Evolutionary conservation across 1,140 invertebrate genomes (phyloP).

Genomic region (Papilio polytes): DNA sequence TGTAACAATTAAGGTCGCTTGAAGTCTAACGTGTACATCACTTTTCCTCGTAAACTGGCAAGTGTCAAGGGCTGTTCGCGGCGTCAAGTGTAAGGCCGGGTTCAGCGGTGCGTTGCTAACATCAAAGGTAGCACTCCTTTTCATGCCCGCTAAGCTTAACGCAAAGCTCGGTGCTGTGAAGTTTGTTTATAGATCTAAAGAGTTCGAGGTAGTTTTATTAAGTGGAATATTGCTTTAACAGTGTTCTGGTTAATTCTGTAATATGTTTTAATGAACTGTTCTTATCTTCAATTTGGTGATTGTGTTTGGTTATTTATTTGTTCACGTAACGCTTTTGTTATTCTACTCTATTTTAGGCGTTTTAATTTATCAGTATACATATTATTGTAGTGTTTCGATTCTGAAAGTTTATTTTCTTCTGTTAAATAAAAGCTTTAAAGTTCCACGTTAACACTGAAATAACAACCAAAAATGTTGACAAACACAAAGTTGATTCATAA

Average conservation of each 20-base stretch:
- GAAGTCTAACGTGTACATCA: not conserved
- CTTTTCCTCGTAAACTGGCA: constrained; percentile 32
- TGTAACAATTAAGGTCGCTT: not conserved
- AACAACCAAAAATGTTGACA: not conserved
- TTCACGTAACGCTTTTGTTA: too few species aligned
- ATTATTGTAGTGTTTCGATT: not conserved
- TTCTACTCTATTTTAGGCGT: not conserved
- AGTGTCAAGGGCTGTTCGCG: constrained; percentile 45
- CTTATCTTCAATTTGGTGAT: not conserved
- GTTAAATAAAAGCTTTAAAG: not conserved
- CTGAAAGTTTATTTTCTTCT: not conserved
- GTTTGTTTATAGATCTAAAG: constrained; percentile 18
- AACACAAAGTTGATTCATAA: not conserved
- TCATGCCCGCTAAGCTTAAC: constrained; percentile 15
- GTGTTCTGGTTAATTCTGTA: not conserved
- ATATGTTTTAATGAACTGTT: not conserved
- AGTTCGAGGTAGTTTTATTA: not conserved
- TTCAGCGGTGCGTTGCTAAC: constrained; percentile 38
- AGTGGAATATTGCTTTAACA: constrained; percentile 15
- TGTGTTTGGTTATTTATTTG: not conserved
- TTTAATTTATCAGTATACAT: not conserved
- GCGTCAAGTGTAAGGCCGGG: constrained; percentile 45
- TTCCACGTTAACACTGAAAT: not conserved
- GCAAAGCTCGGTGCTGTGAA: constrained; percentile 1
- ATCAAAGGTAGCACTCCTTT: constrained; percentile 43